These are phyloP conservation scores for Notarius quadriscutis DNA, from an alignment of 2,113 vertebrate species.

Conservation along the genomic window DNA sequence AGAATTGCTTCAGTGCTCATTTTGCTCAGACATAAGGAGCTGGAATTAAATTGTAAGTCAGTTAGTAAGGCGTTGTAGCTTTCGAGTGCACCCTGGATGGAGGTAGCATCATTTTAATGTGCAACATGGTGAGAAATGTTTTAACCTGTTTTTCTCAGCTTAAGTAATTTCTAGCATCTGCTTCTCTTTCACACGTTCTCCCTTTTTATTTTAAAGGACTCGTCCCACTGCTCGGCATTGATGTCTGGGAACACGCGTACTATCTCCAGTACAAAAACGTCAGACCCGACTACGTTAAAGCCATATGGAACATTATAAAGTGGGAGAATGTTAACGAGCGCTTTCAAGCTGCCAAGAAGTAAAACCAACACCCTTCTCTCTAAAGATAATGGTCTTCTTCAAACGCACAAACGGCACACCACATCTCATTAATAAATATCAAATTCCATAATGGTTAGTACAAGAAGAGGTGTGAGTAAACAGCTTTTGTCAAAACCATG, in stretches of 20 bases:
- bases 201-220: slow-evolving; percentile 75
- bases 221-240: slow-evolving; percentile 91
- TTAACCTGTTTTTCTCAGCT: neutral
- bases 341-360: slow-evolving; percentile 83
- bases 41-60: neutral
- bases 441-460: neutral
- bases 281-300: slow-evolving; percentile 94
- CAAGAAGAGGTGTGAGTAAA: neutral
- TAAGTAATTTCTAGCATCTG: neutral
- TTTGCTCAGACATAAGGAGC: neutral
- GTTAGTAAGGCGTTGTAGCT: neutral
- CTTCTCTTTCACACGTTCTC: neutral
- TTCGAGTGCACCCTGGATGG: neutral
- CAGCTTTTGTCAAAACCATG: neutral
- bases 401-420: slow-evolving; percentile 16
- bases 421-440: neutral
- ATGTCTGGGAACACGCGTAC: slow-evolving; percentile 98
- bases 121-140: neutral
- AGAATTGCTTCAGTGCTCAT: neutral
- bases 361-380: slow-evolving; percentile 42
- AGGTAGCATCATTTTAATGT: neutral
- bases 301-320: slow-evolving; percentile 95
- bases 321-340: slow-evolving; percentile 92
- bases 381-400: neutral
- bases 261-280: slow-evolving; percentile 99